Evolutionary conservation across 2,888 invertebrate genomes (phyloP).

Genomic region (Galerucella nymphaeae): DNA sequence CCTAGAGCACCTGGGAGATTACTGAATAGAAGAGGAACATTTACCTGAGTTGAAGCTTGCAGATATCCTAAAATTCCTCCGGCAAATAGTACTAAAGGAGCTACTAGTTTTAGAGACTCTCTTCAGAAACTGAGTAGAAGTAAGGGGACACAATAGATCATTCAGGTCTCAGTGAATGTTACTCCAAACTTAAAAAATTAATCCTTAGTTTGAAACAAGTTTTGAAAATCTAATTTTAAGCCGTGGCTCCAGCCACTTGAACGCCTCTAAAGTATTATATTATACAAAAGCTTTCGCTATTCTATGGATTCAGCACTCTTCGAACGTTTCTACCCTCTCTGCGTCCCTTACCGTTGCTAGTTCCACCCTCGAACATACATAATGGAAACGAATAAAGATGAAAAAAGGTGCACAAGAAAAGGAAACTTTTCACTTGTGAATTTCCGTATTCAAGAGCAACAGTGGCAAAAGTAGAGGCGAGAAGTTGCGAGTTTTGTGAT

Average conservation of each 20-base stretch:
- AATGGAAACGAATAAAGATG: constrained; percentile 42
- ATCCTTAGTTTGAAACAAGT: not conserved
- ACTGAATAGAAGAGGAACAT: too few species aligned
- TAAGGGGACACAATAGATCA: too few species aligned
- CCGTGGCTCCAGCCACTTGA: not conserved
- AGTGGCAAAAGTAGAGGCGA: constrained; percentile 30
- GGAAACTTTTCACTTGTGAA: constrained; percentile 38
- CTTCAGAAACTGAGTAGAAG: too few species aligned
- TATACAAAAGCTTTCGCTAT: constrained; percentile 32
- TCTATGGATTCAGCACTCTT: constrained; percentile 33
- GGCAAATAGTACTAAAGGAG: too few species aligned
- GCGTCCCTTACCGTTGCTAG: constrained; percentile 15
- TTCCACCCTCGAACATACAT: constrained; percentile 42
- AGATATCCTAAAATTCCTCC: too few species aligned
- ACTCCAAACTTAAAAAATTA: too few species aligned
- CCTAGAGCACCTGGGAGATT: too few species aligned
- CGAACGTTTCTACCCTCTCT: constrained; percentile 12
- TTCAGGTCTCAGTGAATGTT: too few species aligned
- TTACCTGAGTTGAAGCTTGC: too few species aligned
- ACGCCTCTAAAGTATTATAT: constrained; percentile 22
- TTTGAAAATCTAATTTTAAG: constrained; percentile 9
- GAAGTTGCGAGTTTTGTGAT: constrained; percentile 37
- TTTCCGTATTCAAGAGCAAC: constrained; percentile 44
- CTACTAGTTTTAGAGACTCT: too few species aligned
- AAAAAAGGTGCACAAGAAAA: constrained; percentile 36